A percentile compares a stretch with the other conserved stretches of the same genome.
Conservation (phyloP, 2,888 invertebrate species). For the Antheraea assamensis region DNA sequence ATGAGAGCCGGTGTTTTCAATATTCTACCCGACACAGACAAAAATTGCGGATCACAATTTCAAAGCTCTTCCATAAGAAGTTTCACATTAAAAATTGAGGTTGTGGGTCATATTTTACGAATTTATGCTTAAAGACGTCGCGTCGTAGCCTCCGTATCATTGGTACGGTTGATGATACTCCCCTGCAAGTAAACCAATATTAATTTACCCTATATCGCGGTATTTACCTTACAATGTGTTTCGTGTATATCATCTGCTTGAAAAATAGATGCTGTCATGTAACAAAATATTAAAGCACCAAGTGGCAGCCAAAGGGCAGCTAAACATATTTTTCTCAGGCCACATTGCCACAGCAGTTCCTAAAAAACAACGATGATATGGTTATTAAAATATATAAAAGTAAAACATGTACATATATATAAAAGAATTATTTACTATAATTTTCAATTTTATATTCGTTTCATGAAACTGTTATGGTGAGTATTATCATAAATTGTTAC, state of each 20-base stretch:
- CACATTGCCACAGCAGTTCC: conserved; percentile 86
- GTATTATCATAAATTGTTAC: too few relatives aligned
- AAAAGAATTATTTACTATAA: neutral
- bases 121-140: too few relatives aligned
- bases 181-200: too few relatives aligned
- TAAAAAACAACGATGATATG: conserved; percentile 43
- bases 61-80: too few relatives aligned
- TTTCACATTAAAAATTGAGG: too few relatives aligned
- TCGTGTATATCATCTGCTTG: conserved; percentile 97
- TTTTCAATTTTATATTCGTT: neutral
- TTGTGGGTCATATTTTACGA: too few relatives aligned
- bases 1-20: too few relatives aligned
- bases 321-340: conserved; percentile 90
- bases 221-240: conserved; percentile 95
- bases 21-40: too few relatives aligned
- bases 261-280: conserved; percentile 94
- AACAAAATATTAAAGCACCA: conserved; percentile 92
- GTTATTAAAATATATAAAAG: neutral
- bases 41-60: too few relatives aligned
- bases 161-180: too few relatives aligned
- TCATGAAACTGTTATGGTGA: neutral
- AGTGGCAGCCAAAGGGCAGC: conserved; percentile 93
- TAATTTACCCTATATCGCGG: too few relatives aligned
- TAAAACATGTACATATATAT: neutral
- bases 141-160: too few relatives aligned